Percentiles rank a stretch among this genome's conserved stretches.
These are phyloP conservation scores for Jacana jacana DNA, from an alignment of 2,113 vertebrate genomes.

Conservation along the genomic window DNA sequence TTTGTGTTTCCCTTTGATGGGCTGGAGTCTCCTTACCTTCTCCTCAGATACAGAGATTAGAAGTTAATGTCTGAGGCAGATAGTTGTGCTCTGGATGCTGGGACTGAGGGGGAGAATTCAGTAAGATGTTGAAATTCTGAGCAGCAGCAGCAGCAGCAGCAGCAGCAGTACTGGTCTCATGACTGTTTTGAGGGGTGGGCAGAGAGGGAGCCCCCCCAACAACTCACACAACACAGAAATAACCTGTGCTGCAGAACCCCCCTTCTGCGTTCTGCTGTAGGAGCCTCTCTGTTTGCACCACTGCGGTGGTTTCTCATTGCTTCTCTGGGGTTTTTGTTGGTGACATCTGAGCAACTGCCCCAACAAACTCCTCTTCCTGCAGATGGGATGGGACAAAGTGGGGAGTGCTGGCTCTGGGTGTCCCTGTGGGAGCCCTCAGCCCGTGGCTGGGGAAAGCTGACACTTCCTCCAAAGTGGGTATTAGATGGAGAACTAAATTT, in stretches of 20 bases:
- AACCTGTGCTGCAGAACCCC: background rate
- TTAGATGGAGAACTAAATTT: background rate
- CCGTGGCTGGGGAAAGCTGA: background rate
- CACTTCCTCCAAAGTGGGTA: background rate
- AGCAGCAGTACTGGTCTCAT: background rate
- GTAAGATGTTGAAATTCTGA: background rate
- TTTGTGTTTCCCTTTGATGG: background rate
- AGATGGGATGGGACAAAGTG: rapidly evolving
- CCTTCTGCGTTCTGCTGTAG: rapidly evolving
- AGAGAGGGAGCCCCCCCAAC: background rate
- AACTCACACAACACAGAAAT: rapidly evolving
- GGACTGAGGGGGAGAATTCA: background rate
- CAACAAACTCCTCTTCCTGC: rapidly evolving
- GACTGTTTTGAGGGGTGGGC: background rate
- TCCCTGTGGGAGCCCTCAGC: background rate
- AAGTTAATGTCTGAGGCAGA: background rate
- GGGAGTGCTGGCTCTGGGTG: background rate
- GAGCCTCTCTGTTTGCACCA: background rate
- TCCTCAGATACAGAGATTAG: background rate
- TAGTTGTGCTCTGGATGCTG: background rate
- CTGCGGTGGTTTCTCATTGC: background rate
- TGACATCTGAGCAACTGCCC: rapidly evolving
- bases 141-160: background rate
- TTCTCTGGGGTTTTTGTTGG: background rate
- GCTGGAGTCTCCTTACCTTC: background rate